A percentile compares a stretch with the other conserved stretches of the same genome.
These are phyloP conservation scores for Leucophora obtusa DNA, from an alignment of 2,888 invertebrate species.

Conservation along the genomic window DNA sequence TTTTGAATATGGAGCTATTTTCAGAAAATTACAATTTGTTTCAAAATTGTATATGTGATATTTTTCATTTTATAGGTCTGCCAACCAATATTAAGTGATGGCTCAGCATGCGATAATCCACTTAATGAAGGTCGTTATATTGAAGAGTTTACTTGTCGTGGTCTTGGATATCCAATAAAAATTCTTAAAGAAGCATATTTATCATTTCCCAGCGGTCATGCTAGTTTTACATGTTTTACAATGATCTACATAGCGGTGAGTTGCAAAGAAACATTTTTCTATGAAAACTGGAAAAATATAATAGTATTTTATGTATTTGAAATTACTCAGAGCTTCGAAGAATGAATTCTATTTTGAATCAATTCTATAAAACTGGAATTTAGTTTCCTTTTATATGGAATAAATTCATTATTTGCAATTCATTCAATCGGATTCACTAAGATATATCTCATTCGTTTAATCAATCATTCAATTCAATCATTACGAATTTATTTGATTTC, in stretches of 20 bases:
- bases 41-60: not conserved
- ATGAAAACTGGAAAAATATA: not conserved
- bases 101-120: conserved; percentile 80
- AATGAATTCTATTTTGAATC: no score
- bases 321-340: no score
- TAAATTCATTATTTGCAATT: no score
- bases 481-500: no score
- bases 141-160: conserved; percentile 85
- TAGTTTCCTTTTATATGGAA: no score
- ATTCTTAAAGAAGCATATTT: conserved; percentile 87
- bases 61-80: conserved; percentile 82
- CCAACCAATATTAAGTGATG: conserved; percentile 82
- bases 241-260: conserved; percentile 92
- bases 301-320: no score
- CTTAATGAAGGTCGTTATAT: conserved; percentile 84
- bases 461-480: no score
- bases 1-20: not conserved
- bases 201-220: conserved; percentile 95
- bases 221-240: conserved; percentile 91
- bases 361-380: no score
- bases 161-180: conserved; percentile 78
- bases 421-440: no score
- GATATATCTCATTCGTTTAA: no score
- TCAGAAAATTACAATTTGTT: not conserved
- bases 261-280: conserved; percentile 67